Percentiles rank a stretch among this genome's conserved stretches.
phyloP scores from a whole-genome alignment of 2,113 vertebrate species.

The Lucifuga dentata region DNA sequence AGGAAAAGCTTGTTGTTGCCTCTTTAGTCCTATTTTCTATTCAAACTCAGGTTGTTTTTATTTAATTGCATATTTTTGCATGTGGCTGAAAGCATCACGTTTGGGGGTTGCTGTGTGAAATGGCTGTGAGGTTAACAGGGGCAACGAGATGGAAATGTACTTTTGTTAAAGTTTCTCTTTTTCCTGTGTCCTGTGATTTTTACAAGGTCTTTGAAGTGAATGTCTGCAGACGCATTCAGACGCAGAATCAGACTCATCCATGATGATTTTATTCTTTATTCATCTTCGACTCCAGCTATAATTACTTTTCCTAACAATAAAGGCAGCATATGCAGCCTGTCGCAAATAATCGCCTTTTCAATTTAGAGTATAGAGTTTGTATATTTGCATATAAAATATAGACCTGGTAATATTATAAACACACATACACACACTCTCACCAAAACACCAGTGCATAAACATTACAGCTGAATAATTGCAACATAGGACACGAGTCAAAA shows the following conservation, averaged over 20 bases:
- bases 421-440: no score
- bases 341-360: no score
- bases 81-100: slow-evolving; percentile 34
- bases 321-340: no score
- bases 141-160: slow-evolving; percentile 22
- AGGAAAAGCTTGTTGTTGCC: slow-evolving; percentile 49
- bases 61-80: slow-evolving; percentile 64
- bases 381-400: no score
- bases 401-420: no score
- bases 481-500: no score
- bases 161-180: slow-evolving; percentile 31
- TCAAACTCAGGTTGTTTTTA: slow-evolving; percentile 39
- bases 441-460: no score
- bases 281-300: background rate
- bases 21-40: slow-evolving; percentile 42
- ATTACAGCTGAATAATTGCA: no score
- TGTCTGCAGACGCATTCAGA: background rate
- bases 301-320: slow-evolving; percentile 12
- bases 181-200: slow-evolving; percentile 33
- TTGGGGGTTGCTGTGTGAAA: slow-evolving; percentile 28
- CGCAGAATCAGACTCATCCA: background rate
- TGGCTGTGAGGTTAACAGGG: slow-evolving; percentile 20
- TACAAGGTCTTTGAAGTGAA: slow-evolving; percentile 2
- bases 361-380: no score
- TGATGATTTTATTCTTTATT: background rate